Base-by-base conservation (phyloP, 2,888 invertebrate species). In the Drosophila mercatorum region DNA sequence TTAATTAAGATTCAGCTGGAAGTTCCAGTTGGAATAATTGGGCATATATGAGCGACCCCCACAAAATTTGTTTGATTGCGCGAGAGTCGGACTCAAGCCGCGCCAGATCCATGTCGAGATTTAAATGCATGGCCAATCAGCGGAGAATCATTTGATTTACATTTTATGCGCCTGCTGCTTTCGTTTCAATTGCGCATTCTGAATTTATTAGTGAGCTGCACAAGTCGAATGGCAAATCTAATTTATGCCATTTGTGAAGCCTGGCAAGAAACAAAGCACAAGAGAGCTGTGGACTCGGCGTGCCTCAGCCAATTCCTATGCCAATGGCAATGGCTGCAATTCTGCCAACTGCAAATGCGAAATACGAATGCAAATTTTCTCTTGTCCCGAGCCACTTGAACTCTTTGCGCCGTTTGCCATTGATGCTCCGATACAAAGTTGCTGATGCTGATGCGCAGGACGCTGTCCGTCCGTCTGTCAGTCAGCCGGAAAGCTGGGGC, bases 381-480 rank as follows among this genome's bases (percentile, higher is more conserved):
- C 66, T 75, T 76, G 75, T 65, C 65, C 69, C 55, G 51, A 68
- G 73, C 69, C 78, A 80, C 78, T 78, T 78, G 80, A 78, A 78
- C 71, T 68, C 52, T 61, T 70, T 75, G 61, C 55, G 65, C 17
- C 17, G 17, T 17, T 17, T 17, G 17, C 17, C 17, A 17, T 17
- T 17, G 17, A 17, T 17, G 17, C 64, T 57, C 53, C 22, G 40
- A 53, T 72, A 61, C 66, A 66, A 57, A 73, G 73, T 44, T 61
- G 68, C 59, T 66, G 86, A 83, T 70, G 68, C 56, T 68, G 86
- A 86, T 73, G 81, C 49, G 68, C 81, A 86, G 87, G 87, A 86
- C 66, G 70, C 43, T 65, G 68, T 34, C 34, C 7, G 34, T 34
- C 34, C 2, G 34, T 34, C 34, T 34, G 34, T 34, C 34, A 1